Evolutionary conservation across 2,113 vertebrate species (phyloP).

Genomic region (Cebus imitator): DNA sequence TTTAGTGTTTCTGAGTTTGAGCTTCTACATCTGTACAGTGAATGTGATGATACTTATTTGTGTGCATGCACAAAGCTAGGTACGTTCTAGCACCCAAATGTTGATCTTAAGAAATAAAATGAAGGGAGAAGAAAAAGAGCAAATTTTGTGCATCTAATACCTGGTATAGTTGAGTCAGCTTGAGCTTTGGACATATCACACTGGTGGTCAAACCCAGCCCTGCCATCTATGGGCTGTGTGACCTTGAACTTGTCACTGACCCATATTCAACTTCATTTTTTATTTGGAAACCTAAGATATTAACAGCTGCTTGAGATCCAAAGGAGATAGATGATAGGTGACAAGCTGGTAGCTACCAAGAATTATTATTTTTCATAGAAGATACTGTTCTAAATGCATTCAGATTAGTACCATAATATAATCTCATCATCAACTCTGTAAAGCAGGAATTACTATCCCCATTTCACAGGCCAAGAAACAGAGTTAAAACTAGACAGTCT

Average conservation of each 20-base stretch:
- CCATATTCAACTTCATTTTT: not conserved
- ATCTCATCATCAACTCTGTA: not conserved
- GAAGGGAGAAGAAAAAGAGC: not conserved
- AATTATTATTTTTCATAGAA: not conserved
- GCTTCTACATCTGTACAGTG: not conserved
- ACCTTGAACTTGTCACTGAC: not conserved
- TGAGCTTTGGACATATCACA: not conserved
- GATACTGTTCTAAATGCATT: not conserved
- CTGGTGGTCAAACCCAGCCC: not conserved
- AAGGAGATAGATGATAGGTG: not conserved
- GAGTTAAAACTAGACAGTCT: not conserved
- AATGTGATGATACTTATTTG: not conserved
- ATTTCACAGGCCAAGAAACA: not conserved
- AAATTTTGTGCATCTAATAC: not conserved
- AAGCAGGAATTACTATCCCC: not conserved
- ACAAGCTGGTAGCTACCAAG: not conserved
- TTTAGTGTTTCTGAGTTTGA: not conserved
- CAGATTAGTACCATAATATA: not conserved
- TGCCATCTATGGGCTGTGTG: not conserved
- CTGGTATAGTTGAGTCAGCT: not conserved
- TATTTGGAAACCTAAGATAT: not conserved
- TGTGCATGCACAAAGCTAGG: too few species aligned
- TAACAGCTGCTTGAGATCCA: not conserved
- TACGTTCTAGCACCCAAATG: not conserved
- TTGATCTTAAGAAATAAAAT: not conserved